These are phyloP conservation scores for Coelopa frigida DNA, from an alignment of 1,140 invertebrate species.

Conservation along the genomic window DNA sequence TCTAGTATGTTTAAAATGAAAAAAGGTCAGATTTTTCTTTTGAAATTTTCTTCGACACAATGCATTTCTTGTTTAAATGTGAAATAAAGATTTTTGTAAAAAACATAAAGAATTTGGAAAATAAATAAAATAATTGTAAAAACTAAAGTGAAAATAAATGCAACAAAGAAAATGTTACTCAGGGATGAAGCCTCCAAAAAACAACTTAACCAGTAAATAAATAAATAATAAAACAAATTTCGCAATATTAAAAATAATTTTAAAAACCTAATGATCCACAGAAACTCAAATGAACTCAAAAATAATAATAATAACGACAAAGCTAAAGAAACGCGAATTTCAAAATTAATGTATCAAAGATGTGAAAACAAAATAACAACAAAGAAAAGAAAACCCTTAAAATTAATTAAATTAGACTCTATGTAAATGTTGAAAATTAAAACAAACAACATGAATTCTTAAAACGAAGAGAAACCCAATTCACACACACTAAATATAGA, in stretches of 20 bases:
- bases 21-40: background rate
- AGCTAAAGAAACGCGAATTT: background rate
- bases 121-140: conserved; percentile 1
- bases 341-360: conserved; percentile 5
- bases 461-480: conserved; percentile 1
- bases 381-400: conserved; percentile 13
- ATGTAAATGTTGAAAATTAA: too few species aligned
- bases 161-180: conserved; percentile 15
- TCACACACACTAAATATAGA: conserved; percentile 16
- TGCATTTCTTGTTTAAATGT: background rate
- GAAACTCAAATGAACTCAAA: background rate
- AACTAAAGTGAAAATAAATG: conserved; percentile 15
- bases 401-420: conserved; percentile 10
- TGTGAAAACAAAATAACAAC: conserved; percentile 17
- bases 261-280: conserved; percentile 3
- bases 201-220: conserved; percentile 13
- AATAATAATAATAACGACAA: conserved; percentile 1
- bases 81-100: conserved; percentile 2
- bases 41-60: background rate
- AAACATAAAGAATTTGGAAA: conserved; percentile 4
- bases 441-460: conserved; percentile 9
- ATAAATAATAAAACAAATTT: conserved; percentile 21
- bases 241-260: conserved; percentile 10
- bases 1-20: background rate
- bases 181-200: conserved; percentile 22